Conservation (phyloP, 2,888 invertebrate genomes). For the Oscheius sp. region DNA sequence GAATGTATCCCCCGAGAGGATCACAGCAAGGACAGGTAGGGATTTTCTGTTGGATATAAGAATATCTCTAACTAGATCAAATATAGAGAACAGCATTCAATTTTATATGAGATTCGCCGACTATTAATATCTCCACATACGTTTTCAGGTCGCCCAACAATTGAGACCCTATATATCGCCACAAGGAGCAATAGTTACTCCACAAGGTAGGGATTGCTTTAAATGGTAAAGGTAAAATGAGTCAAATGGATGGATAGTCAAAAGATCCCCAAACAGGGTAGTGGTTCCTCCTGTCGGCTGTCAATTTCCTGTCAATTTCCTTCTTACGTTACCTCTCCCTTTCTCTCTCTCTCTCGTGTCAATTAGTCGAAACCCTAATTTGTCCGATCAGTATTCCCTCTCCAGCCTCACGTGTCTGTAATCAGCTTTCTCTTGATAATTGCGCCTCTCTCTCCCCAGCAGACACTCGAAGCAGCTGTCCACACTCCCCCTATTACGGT, state of each 20-base stretch:
- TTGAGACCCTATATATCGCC: constrained; percentile 33
- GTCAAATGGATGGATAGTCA: too few relatives aligned
- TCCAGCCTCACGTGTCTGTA: too few relatives aligned
- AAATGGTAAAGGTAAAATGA: neutral
- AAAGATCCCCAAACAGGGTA: too few relatives aligned
- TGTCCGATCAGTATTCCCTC: neutral
- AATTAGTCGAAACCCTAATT: neutral
- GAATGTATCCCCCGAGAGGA: neutral
- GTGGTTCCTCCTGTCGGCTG: too few relatives aligned
- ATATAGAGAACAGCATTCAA: neutral
- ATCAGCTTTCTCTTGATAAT: too few relatives aligned
- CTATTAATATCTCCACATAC: too few relatives aligned
- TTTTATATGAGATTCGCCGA: neutral
- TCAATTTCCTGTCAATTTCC: neutral
- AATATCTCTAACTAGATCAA: too few relatives aligned
- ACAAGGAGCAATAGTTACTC: constrained; percentile 15
- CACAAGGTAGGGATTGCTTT: constrained; percentile 8
- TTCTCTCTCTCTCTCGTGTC: neutral
- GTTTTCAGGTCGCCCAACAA: constrained; percentile 19
- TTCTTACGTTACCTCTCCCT: neutral
- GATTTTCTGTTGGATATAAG: too few relatives aligned
- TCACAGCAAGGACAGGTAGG: neutral
- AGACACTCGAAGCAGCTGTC: neutral
- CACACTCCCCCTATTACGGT: too few relatives aligned
- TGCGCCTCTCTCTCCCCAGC: too few relatives aligned